Conservation (phyloP, 2,113 vertebrate species). For the Chrysochloris asiatica region DNA sequence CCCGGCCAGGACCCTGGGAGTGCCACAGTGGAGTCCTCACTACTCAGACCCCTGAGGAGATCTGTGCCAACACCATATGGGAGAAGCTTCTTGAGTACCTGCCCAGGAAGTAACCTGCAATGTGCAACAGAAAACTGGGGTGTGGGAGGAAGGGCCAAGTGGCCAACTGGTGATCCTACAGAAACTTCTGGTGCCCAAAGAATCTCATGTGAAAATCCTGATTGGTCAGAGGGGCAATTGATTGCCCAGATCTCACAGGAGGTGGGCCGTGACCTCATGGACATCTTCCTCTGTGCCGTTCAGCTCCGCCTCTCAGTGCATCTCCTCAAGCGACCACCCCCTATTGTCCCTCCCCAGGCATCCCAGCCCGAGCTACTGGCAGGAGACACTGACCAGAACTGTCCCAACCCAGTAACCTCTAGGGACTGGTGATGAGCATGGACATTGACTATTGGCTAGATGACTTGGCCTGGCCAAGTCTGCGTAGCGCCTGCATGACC, state of each 20-base stretch:
- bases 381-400: not conserved
- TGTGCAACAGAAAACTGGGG: constrained; percentile 88
- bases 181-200: constrained; percentile 89
- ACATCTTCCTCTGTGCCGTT: constrained; percentile 90
- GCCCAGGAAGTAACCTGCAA: constrained; percentile 93
- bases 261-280: constrained; percentile 89
- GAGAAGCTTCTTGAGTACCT: constrained; percentile 94
- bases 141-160: constrained; percentile 90
- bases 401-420: not conserved
- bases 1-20: constrained; percentile 92
- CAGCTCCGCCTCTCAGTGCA: constrained; percentile 89
- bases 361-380: not conserved
- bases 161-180: constrained; percentile 90
- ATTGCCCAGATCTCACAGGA: constrained; percentile 90
- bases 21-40: constrained; percentile 95
- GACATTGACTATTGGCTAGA: not conserved
- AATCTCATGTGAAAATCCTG: constrained; percentile 91
- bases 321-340: constrained; percentile 84
- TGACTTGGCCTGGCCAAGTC: not conserved
- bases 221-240: constrained; percentile 89
- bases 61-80: constrained; percentile 91
- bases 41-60: constrained; percentile 91
- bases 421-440: not conserved
- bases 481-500: not conserved
- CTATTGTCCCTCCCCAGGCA: not conserved